Evolutionary conservation across 2,113 vertebrate species (phyloP).

Genomic region (Stomatorhinus ivindoensis): DNA sequence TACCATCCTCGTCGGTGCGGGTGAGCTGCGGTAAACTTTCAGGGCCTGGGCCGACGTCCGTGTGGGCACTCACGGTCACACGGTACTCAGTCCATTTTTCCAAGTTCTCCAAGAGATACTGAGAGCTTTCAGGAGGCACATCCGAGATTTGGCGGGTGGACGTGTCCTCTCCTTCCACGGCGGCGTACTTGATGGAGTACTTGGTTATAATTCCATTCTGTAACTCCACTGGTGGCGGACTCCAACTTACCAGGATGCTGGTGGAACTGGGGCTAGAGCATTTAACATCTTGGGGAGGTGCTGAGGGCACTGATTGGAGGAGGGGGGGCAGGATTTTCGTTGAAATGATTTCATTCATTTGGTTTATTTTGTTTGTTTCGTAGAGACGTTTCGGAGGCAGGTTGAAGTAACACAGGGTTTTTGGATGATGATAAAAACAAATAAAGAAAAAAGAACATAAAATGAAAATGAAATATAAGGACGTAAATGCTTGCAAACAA

Average conservation of each 20-base stretch:
- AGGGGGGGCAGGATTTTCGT: slow-evolving; percentile 29
- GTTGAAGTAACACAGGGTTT: slow-evolving; percentile 26
- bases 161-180: slow-evolving; percentile 80
- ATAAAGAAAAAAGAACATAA: slow-evolving; percentile 73
- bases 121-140: slow-evolving; percentile 79
- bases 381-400: slow-evolving; percentile 25
- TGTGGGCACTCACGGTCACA: slow-evolving; percentile 87
- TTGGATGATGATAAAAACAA: slow-evolving; percentile 58
- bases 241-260: slow-evolving; percentile 99
- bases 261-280: slow-evolving; percentile 94
- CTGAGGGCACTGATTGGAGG: slow-evolving; percentile 84
- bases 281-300: slow-evolving; percentile 90
- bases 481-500: slow-evolving; percentile 52
- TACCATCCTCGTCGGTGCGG: slow-evolving; percentile 99
- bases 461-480: slow-evolving; percentile 61
- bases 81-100: slow-evolving; percentile 98
- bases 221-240: slow-evolving; percentile 79
- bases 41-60: slow-evolving; percentile 90
- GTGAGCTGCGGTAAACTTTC: slow-evolving; percentile 84
- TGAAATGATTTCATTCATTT: slow-evolving; percentile 34
- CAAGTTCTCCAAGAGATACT: slow-evolving; percentile 96
- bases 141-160: slow-evolving; percentile 66
- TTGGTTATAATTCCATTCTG: slow-evolving; percentile 93
- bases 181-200: slow-evolving; percentile 82
- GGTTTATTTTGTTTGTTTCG: slow-evolving; percentile 25